These are phyloP conservation scores for Triplophysa rosa DNA, from an alignment of 2,113 vertebrate genomes.

Conservation along the genomic window DNA sequence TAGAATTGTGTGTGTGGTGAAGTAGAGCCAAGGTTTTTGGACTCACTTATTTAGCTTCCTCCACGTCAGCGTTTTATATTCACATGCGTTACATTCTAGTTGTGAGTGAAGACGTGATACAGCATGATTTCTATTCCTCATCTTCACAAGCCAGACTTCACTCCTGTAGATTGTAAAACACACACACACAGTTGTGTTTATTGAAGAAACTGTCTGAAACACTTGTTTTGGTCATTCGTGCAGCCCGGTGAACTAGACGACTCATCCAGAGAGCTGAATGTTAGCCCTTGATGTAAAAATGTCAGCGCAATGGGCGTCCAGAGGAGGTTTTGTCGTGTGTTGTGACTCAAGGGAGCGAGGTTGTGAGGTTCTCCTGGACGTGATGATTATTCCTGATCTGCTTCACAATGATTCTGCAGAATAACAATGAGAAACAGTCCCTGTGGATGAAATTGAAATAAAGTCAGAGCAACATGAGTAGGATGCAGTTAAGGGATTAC, in stretches of 20 bases:
- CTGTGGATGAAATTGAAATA: too few relatives aligned
- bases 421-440: too few relatives aligned
- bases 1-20: background rate
- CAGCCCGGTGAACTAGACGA: background rate
- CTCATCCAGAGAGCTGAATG: background rate
- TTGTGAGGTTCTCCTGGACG: background rate
- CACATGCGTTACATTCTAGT: too few relatives aligned
- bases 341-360: background rate
- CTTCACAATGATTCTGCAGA: constrained; percentile 6
- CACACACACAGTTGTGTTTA: background rate
- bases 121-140: too few relatives aligned
- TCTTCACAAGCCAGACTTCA: too few relatives aligned
- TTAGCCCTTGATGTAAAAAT: background rate
- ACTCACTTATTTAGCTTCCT: background rate
- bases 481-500: too few relatives aligned
- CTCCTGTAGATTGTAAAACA: too few relatives aligned
- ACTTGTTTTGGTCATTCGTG: constrained; percentile 9
- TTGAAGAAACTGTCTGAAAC: background rate
- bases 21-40: background rate
- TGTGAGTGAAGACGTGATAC: too few relatives aligned
- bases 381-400: constrained; percentile 34
- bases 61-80: too few relatives aligned
- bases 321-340: background rate
- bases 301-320: background rate
- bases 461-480: too few relatives aligned